These are phyloP conservation scores for Ptilonorhynchus violaceus DNA, from an alignment of 2,113 vertebrate genomes.

Conservation along the genomic window DNA sequence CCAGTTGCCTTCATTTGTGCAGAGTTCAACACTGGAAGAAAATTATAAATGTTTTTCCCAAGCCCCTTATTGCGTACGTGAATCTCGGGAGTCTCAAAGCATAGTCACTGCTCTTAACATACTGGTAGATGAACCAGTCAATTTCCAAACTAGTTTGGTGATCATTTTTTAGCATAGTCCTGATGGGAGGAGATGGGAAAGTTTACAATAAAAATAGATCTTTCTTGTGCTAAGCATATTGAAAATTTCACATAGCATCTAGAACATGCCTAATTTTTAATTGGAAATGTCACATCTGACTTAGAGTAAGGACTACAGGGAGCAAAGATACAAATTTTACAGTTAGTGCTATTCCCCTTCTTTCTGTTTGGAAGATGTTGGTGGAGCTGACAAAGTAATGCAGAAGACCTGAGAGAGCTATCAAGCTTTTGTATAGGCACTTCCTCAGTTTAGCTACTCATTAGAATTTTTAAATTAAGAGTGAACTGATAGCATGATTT, in stretches of 20 bases:
- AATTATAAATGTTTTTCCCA: rapidly evolving
- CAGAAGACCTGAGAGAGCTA: background rate
- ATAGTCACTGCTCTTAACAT: background rate
- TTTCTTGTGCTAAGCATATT: background rate
- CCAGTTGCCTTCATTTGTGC: background rate
- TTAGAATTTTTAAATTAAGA: background rate
- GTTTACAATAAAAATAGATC: background rate
- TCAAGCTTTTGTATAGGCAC: background rate
- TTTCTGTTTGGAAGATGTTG: background rate
- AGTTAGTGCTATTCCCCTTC: background rate
- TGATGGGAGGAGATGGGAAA: background rate
- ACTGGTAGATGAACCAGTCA: background rate
- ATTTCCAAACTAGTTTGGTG: background rate
- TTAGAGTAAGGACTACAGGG: background rate
- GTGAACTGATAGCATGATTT: background rate
- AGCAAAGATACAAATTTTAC: background rate
- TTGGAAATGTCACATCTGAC: background rate
- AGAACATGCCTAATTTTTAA: background rate
- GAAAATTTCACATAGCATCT: background rate
- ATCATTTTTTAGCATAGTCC: background rate
- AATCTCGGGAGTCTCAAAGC: background rate
- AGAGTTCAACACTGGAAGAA: background rate
- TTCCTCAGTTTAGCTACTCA: background rate
- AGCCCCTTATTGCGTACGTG: background rate
- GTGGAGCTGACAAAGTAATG: background rate